Evolutionary conservation across 2,113 vertebrate species (phyloP).

Genomic region (Mustelus asterias): DNA sequence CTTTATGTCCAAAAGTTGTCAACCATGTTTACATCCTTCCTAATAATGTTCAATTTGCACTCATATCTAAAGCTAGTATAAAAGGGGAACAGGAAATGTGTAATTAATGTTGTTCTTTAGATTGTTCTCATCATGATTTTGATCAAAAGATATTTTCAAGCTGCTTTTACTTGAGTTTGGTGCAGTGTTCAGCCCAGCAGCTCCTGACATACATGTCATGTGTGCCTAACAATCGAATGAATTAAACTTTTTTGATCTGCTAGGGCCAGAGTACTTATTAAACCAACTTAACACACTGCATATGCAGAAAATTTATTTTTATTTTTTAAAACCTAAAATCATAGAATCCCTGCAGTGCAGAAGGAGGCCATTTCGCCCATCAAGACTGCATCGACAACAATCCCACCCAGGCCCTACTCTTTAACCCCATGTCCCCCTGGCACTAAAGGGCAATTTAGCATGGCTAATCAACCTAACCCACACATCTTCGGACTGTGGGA

Average conservation of each 20-base stretch:
- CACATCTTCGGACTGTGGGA: too few relatives aligned
- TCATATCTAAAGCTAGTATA: neutral
- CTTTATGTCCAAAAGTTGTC: neutral
- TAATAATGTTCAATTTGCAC: neutral
- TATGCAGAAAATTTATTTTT: neutral
- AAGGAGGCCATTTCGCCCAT: too few relatives aligned
- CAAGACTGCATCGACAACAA: too few relatives aligned
- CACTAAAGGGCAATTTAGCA: too few relatives aligned
- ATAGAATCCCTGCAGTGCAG: neutral
- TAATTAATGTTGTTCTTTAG: neutral
- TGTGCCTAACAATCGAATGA: too few relatives aligned
- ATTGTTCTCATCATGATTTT: neutral
- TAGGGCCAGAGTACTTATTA: neutral
- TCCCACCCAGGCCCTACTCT: too few relatives aligned
- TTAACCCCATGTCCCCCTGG: too few relatives aligned
- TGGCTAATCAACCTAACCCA: too few relatives aligned
- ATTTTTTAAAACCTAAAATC: neutral
- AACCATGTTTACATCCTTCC: neutral
- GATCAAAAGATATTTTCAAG: neutral
- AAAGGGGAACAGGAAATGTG: neutral
- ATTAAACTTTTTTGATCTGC: neutral
- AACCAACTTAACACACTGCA: neutral
- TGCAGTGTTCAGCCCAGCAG: neutral
- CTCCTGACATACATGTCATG: neutral
- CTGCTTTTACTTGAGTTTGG: neutral